Percentiles rank a stretch among this genome's conserved stretches.
Evolutionary conservation across 2,797 vertebrate species (phyloP).

Genomic region (Poeciliopsis infans): DNA sequence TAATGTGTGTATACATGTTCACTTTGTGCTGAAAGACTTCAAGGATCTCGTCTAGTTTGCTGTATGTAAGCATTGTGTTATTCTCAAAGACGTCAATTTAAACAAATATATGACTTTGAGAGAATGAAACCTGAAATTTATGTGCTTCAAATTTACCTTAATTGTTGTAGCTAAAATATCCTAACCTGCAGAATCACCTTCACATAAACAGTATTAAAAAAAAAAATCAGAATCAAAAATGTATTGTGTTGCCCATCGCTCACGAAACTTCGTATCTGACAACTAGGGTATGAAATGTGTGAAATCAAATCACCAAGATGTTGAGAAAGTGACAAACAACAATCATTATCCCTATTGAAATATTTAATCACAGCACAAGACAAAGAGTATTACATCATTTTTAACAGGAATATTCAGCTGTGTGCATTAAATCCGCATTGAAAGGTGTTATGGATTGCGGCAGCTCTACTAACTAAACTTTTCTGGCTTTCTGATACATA

Average conservation of each 20-base stretch:
- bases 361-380: constrained; percentile 63
- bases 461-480: constrained; percentile 9
- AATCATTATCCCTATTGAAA: constrained; percentile 40
- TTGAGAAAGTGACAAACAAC: constrained; percentile 13
- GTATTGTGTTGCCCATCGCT: too few species aligned
- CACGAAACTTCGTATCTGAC: not conserved
- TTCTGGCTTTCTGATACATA: constrained; percentile 21
- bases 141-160: not conserved
- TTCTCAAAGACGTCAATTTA: not conserved
- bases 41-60: not conserved
- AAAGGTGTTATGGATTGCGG: constrained; percentile 15
- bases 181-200: not conserved
- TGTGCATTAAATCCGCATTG: constrained; percentile 20
- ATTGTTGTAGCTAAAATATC: not conserved
- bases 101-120: not conserved
- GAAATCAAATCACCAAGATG: not conserved
- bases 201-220: not conserved
- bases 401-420: constrained; percentile 26
- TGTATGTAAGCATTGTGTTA: not conserved
- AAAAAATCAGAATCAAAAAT: not conserved
- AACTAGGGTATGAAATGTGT: not conserved
- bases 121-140: not conserved
- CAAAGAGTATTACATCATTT: constrained; percentile 44
- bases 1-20: not conserved
- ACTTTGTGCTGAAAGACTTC: not conserved